Evolutionary conservation across 2,888 invertebrate genomes (phyloP), one percentile per base, ranked within the genome.

Genomic region (Ptilodon capucinus): DNA sequence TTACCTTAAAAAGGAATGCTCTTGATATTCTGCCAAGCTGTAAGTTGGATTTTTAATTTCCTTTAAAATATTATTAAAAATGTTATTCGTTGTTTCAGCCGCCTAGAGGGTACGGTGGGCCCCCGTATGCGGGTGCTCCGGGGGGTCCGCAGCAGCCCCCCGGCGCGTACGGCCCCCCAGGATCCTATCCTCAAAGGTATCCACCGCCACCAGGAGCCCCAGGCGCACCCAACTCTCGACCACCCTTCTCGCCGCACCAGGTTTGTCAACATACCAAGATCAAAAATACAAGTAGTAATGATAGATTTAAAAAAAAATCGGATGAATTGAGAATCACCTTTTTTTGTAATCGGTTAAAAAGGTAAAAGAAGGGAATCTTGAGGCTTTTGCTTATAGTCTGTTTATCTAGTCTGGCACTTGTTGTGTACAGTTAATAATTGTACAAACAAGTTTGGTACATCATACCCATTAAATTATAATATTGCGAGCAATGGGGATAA

Each of bases 181-280:
- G 92, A 60, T 91, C 93, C 36, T 93, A 93, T 74, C 92, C 92
- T 46, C 92, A 92, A 65, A 80, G 92, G 74, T 92, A 92, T 57
- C 86, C 89, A 42, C 84, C 86, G 60, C 88, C 90, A 44, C 88
- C 86, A 39, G 87, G 89, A 7, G 84, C 88, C 38, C 81, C 85
- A 34, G 84, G 87, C 44, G 84, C 89, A 46, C 87, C 89, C 28
- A 91, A 88, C 64, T 85, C 86, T 32, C 74, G 91, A 61, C 91
- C 91, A 42, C 88, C 91, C 45, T 91, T 85, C 75, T 91, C 91
- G 46, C 85, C 91, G 49, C 91, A 91, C 64, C 88, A 88, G 85
- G 91, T 88, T 74, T 62, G 73, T 71, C 4, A 11, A 19, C 30
- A 44, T 42, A 2, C 5, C 28, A n/a, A n/a, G 44, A 40, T 17